These are phyloP conservation scores for Drosophila busckii DNA, from an alignment of 1,140 invertebrate genomes.

Conservation along the genomic window DNA sequence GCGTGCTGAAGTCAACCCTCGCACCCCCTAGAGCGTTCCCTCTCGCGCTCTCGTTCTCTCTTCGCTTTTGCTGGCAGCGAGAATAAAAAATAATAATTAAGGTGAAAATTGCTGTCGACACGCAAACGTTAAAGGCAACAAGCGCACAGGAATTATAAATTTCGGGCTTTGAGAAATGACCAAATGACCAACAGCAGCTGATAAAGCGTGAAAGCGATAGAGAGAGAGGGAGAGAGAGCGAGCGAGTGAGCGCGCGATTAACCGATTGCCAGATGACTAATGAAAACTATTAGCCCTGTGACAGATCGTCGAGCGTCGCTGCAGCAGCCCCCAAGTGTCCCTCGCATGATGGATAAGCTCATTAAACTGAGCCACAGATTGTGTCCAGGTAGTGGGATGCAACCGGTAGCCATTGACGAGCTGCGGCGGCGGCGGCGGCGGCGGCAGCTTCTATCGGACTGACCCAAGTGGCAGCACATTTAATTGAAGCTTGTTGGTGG, in stretches of 20 bases:
- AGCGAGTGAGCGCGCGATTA: constrained; percentile 7
- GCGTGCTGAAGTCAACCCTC: constrained; percentile 51
- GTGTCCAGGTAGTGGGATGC: constrained; percentile 6
- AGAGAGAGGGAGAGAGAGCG: neutral
- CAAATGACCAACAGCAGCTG: constrained; percentile 38
- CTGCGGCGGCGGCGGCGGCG: constrained; percentile 5
- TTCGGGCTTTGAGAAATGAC: constrained; percentile 56
- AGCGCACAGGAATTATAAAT: constrained; percentile 8
- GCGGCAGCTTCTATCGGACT: constrained; percentile 28
- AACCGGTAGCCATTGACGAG: constrained; percentile 27
- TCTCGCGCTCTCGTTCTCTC: too few relatives aligned
- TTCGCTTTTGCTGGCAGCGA: constrained; percentile 8
- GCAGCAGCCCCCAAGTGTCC: constrained; percentile 2
- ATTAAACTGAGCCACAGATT: constrained; percentile 50
- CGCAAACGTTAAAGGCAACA: constrained; percentile 42
- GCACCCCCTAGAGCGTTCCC: too few relatives aligned
- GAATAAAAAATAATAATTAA: constrained; percentile 64
- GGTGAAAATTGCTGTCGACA: constrained; percentile 77
- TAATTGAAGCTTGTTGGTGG: constrained; percentile 68
- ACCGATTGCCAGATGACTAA: constrained; percentile 66
- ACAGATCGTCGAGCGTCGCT: constrained; percentile 54
- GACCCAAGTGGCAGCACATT: constrained; percentile 35
- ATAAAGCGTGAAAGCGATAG: constrained; percentile 30
- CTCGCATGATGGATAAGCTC: constrained; percentile 71
- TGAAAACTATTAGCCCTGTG: constrained; percentile 73